Percentiles rank a stretch among this genome's conserved stretches.
Evolutionary conservation across 1,140 invertebrate species (phyloP).

Genomic region (Drosophila nasuta): DNA sequence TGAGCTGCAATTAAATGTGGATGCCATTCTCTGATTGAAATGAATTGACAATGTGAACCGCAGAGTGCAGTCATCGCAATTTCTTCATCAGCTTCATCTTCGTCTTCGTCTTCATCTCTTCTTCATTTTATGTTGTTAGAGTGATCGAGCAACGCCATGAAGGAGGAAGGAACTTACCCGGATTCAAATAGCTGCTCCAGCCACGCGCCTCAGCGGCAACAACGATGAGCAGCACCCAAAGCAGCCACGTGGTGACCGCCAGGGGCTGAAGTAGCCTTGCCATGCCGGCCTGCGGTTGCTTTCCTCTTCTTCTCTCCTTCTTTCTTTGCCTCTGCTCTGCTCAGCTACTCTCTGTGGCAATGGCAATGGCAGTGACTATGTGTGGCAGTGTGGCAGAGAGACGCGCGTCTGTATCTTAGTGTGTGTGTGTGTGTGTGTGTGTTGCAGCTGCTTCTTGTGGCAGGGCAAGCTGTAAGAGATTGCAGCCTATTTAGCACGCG

Average conservation of each 20-base stretch:
- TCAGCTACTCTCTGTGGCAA: neutral
- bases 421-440: no score
- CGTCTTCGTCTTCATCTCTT: neutral
- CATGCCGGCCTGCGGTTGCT: conserved; percentile 43
- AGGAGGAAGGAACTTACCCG: conserved; percentile 53
- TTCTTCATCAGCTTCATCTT: neutral
- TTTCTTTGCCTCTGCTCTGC: no score
- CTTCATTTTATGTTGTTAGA: neutral
- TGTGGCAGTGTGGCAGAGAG: neutral
- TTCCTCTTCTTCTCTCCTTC: neutral
- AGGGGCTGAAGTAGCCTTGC: conserved; percentile 59
- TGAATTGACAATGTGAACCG: conserved; percentile 58
- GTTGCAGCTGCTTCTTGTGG: conserved; percentile 8
- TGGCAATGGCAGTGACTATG: neutral
- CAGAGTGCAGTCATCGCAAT: neutral
- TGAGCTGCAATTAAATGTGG: conserved; percentile 75
- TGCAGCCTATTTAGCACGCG: conserved; percentile 34
- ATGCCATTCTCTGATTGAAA: conserved; percentile 70
- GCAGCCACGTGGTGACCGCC: conserved; percentile 61
- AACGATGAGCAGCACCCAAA: conserved; percentile 55
- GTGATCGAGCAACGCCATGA: neutral
- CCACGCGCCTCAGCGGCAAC: conserved; percentile 40
- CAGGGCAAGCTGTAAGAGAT: conserved; percentile 22
- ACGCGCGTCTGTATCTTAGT: no score
- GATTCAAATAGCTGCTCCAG: conserved; percentile 32